Conservation (phyloP, 2,113 vertebrate genomes). For the Elephantulus edwardii region DNA sequence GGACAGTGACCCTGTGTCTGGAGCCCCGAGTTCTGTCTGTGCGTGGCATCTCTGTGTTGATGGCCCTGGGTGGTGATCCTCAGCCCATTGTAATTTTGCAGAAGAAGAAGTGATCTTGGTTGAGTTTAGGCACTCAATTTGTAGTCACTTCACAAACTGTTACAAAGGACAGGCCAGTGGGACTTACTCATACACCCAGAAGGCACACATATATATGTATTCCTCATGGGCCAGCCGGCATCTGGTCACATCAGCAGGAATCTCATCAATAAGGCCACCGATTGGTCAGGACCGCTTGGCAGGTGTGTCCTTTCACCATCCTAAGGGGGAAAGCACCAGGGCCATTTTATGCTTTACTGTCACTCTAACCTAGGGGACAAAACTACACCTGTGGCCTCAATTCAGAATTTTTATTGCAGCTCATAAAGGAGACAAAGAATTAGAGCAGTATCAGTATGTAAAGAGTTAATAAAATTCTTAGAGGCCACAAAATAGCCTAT, state of each 20-base stretch:
- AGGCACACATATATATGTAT: not conserved
- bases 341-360: not conserved
- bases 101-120: not conserved
- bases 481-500: not conserved
- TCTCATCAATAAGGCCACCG: not conserved
- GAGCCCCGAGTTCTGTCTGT: not conserved
- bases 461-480: not conserved
- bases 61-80: not conserved
- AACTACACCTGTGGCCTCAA: not conserved
- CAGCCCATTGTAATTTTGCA: not conserved
- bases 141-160: not conserved
- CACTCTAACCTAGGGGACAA: rapidly evolving
- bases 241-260: not conserved
- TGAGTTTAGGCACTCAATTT: not conserved
- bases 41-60: not conserved
- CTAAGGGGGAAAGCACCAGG: not conserved
- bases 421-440: not conserved
- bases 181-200: no score
- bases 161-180: not conserved
- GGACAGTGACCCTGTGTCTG: not conserved
- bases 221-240: not conserved
- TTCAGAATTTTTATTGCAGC: not conserved
- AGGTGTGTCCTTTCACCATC: rapidly evolving
- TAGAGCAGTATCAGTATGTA: rapidly evolving
- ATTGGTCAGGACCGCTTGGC: not conserved